Conservation (phyloP, 2,113 vertebrate genomes). For the Oncorhynchus kisutch region DNA sequence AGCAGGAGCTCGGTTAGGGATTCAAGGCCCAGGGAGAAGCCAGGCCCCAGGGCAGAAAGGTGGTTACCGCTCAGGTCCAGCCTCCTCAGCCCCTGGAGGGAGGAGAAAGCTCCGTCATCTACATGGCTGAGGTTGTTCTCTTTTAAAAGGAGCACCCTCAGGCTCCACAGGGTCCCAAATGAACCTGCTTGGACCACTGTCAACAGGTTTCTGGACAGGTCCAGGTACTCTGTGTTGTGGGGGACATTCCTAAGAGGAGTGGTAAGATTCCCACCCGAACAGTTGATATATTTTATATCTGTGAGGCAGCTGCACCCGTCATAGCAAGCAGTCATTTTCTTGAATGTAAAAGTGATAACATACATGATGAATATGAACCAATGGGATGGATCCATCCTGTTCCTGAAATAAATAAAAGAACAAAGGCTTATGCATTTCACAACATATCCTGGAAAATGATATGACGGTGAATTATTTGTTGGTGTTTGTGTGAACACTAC, state of each 20-base stretch:
- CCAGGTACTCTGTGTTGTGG: constrained; percentile 49
- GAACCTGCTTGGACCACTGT: constrained; percentile 34
- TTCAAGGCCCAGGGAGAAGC: constrained; percentile 46
- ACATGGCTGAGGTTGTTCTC: constrained; percentile 45
- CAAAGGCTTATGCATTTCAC: too few species aligned
- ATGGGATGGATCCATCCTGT: constrained; percentile 14
- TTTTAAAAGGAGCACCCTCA: constrained; percentile 59
- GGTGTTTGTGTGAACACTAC: too few species aligned
- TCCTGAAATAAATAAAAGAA: neutral
- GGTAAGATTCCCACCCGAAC: constrained; percentile 39
- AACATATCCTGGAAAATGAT: too few species aligned
- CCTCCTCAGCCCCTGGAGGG: constrained; percentile 48
- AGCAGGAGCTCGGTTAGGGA: constrained; percentile 47
- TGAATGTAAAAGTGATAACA: constrained; percentile 8
- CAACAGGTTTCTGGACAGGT: constrained; percentile 54
- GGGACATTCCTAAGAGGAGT: constrained; percentile 31
- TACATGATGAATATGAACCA: constrained; percentile 15
- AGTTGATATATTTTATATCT: constrained; percentile 52
- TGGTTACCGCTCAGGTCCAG: constrained; percentile 56
- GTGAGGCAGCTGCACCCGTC: constrained; percentile 54
- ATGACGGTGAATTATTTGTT: too few species aligned
- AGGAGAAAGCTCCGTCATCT: constrained; percentile 40
- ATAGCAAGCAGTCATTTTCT: constrained; percentile 38
- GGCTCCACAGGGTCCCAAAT: constrained; percentile 47
- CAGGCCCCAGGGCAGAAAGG: constrained; percentile 35